Conservation (phyloP, 2,113 vertebrate species). For the Chelonoidis abingdonii region DNA sequence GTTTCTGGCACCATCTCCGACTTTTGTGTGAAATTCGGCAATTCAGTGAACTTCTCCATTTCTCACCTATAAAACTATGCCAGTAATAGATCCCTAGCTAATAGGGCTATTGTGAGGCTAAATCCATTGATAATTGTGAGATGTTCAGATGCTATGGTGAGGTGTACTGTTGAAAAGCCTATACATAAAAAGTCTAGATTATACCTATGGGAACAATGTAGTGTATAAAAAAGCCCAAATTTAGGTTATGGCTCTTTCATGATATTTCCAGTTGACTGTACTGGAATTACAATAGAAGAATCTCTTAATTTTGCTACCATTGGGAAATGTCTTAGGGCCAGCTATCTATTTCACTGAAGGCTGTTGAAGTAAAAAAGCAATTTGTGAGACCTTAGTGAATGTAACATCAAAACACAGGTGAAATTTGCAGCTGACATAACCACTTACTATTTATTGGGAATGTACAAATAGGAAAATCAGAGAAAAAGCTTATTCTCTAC, state of each 20-base stretch:
- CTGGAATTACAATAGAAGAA: neutral
- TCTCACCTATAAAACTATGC: neutral
- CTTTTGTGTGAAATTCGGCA: neutral
- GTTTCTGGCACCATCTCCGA: neutral
- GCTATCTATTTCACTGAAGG: neutral
- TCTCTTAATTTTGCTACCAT: neutral
- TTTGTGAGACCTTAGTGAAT: neutral
- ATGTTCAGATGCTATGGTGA: rapidly evolving
- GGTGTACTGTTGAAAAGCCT: neutral
- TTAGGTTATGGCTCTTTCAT: neutral
- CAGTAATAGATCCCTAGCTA: neutral
- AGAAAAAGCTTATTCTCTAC: neutral
- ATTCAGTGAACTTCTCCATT: neutral
- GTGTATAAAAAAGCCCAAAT: neutral
- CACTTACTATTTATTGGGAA: neutral
- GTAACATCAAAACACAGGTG: neutral
- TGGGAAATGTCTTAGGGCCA: neutral
- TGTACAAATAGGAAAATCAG: neutral
- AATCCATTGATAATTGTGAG: neutral
- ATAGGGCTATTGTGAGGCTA: neutral
- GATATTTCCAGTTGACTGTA: neutral
- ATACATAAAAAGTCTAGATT: neutral
- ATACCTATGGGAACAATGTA: neutral
- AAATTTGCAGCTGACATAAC: neutral
- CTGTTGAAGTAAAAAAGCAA: neutral